Conservation (phyloP, 2,797 vertebrate species). For the Pantherophis vulpinus region DNA sequence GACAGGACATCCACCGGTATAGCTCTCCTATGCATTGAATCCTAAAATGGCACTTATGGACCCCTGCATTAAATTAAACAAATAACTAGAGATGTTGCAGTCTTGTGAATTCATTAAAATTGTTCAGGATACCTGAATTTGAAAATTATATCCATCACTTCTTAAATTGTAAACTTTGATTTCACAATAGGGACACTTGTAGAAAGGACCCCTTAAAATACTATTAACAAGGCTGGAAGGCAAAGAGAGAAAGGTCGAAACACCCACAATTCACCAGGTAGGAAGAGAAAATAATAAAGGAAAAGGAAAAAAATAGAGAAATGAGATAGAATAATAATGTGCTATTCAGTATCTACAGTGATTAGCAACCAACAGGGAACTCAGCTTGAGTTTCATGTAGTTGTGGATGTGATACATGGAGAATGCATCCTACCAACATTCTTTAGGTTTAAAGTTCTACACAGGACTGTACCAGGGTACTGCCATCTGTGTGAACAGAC, state of each 20-base stretch:
- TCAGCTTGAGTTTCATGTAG: background rate
- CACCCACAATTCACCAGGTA: background rate
- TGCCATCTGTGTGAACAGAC: background rate
- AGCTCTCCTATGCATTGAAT: background rate
- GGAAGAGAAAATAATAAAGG: background rate
- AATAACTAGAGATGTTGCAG: background rate
- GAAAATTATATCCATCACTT: background rate
- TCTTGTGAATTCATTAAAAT: background rate
- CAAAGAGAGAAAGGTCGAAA: background rate
- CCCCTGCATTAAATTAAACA: background rate
- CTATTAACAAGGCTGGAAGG: background rate
- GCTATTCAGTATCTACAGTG: background rate
- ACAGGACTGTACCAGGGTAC: background rate
- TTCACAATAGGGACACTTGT: background rate
- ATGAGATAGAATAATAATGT: background rate
- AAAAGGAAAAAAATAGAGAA: background rate
- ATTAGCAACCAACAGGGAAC: background rate
- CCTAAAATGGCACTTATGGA: background rate
- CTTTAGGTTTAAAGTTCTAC: background rate
- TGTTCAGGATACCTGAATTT: background rate
- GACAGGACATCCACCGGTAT: background rate
- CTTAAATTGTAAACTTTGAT: background rate
- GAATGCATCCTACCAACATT: background rate
- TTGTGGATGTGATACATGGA: background rate
- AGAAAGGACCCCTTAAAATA: background rate